Evolutionary conservation across 2,797 vertebrate species (phyloP).

Genomic region (Enteromius anoplus): DNA sequence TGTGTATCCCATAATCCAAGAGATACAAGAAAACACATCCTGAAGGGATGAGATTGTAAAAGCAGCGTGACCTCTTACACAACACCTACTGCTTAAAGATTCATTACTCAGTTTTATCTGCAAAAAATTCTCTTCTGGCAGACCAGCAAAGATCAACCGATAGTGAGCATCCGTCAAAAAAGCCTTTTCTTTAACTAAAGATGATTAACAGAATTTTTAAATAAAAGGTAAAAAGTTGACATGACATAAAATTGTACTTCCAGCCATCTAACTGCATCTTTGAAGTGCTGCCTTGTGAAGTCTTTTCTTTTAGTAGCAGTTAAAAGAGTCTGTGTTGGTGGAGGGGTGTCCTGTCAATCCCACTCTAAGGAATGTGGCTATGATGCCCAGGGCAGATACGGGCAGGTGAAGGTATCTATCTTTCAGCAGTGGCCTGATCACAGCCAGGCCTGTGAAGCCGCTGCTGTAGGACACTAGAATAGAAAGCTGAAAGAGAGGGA

Average conservation of each 20-base stretch:
- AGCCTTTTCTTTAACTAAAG: not conserved
- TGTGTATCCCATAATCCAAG: not conserved
- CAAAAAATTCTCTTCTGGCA: not conserved
- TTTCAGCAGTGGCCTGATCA: conserved; percentile 71
- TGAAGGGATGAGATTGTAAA: not conserved
- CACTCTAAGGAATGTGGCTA: conserved; percentile 67
- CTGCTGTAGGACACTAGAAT: conserved; percentile 38
- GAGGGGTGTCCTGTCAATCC: conserved; percentile 51
- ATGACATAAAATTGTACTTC: not conserved
- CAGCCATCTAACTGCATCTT: not conserved
- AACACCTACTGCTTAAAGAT: not conserved
- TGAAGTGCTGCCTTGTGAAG: conserved; percentile 12
- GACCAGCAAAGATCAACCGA: not conserved
- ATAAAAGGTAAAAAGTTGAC: not conserved
- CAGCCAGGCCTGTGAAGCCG: conserved; percentile 61
- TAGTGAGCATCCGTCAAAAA: not conserved
- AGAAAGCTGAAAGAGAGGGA: conserved; percentile 33
- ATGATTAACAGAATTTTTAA: not conserved
- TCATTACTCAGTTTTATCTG: conserved; percentile 2
- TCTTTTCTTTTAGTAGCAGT: conserved; percentile 9
- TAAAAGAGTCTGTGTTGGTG: conserved; percentile 30
- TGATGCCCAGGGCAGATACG: conserved; percentile 64
- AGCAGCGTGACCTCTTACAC: not conserved
- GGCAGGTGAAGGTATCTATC: conserved; percentile 70
- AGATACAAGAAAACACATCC: not conserved